Conservation (phyloP, 2,113 vertebrate species). For the Pipa parva region DNA sequence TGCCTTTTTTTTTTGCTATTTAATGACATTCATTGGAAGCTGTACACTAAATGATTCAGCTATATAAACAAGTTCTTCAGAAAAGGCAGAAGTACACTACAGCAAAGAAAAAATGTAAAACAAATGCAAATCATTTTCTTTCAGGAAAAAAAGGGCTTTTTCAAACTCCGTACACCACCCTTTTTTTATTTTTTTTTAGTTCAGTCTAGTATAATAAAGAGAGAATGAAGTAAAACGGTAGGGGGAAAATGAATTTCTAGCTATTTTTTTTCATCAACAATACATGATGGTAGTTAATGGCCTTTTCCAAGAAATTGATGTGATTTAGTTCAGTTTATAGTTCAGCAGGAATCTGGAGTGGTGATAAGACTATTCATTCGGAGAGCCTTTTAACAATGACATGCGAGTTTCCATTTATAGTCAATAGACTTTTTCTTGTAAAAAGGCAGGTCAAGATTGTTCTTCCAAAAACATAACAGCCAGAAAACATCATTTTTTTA, state of each 20-base stretch:
- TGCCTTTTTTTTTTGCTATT: too few species aligned
- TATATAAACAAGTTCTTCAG: too few species aligned
- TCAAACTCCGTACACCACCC: background rate
- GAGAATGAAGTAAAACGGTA: background rate
- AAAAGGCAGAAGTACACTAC: too few species aligned
- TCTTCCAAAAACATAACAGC: background rate
- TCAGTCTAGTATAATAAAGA: background rate
- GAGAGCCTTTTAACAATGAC: background rate
- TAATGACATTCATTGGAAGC: too few species aligned
- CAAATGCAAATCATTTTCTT: background rate
- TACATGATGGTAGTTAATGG: conserved; percentile 15
- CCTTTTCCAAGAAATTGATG: conserved; percentile 22
- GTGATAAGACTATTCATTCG: conserved; percentile 1
- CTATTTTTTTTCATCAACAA: conserved; percentile 1
- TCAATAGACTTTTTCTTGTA: background rate
- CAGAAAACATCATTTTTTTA: too few species aligned
- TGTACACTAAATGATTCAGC: too few species aligned
- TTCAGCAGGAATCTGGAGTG: conserved; percentile 11
- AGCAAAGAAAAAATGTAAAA: background rate
- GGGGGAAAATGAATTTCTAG: background rate
- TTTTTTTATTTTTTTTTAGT: too few species aligned
- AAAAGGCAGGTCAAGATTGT: conserved; percentile 10
- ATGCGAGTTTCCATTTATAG: background rate
- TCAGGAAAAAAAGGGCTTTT: background rate
- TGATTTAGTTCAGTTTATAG: conserved; percentile 10